Evolutionary conservation across 2,113 vertebrate genomes (phyloP).

Genomic region (Piaya cayana): DNA sequence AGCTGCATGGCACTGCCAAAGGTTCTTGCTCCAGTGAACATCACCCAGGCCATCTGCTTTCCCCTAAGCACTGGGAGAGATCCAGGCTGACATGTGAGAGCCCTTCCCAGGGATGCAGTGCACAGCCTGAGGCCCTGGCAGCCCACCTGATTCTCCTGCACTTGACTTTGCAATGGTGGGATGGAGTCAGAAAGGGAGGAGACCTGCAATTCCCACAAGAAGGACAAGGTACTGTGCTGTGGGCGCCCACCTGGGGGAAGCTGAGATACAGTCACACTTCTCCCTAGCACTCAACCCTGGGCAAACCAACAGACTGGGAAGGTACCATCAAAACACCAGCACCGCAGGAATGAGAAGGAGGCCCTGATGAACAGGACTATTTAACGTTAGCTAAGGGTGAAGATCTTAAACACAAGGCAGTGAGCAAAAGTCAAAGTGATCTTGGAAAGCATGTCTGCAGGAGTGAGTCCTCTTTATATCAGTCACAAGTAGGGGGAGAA

Average conservation of each 20-base stretch:
- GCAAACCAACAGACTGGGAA: not conserved
- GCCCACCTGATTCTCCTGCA: not conserved
- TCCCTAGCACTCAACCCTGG: fast-evolving
- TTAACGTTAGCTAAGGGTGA: not conserved
- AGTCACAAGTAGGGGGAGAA: not conserved
- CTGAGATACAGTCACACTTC: not conserved
- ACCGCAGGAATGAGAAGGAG: fast-evolving
- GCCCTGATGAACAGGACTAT: not conserved
- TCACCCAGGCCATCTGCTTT: not conserved
- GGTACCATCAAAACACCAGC: not conserved
- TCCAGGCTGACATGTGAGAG: not conserved
- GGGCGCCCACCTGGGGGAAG: too few relatives aligned
- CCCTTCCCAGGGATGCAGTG: not conserved
- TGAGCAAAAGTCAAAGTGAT: not conserved
- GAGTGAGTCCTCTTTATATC: not conserved
- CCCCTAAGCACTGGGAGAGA: not conserved
- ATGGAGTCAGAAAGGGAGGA: not conserved
- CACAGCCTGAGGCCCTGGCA: not conserved
- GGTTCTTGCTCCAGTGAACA: not conserved
- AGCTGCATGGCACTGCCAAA: not conserved
- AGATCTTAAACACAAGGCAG: not conserved
- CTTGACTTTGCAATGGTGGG: not conserved
- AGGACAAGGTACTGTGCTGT: not conserved
- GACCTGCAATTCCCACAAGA: not conserved
- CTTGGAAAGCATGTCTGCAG: fast-evolving